Base-by-base conservation (phyloP, 2,888 invertebrate genomes). In the Hirtodrosophila alboralis region DNA sequence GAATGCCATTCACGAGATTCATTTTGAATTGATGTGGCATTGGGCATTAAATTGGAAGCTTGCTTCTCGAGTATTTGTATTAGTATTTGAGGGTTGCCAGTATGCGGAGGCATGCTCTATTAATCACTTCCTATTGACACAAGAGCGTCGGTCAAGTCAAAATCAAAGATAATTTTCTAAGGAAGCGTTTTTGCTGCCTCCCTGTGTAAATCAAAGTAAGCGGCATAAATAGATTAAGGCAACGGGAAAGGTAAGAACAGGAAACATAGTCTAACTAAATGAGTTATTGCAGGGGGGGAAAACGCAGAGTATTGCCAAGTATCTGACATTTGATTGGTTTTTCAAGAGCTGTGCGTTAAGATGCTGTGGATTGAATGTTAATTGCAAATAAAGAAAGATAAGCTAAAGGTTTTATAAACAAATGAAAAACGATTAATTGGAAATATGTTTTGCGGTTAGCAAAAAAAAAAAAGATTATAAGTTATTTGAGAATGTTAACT, bases 61-160 rank as follows among this genome's bases (percentile, higher is more conserved):
- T 44, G 51, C 13, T n/a, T n/a, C 45, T 2, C 59, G n/a, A 12
- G 27, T 36, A 48, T 30, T 31, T 38, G 27, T 8, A 28, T 2
- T 18, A n/a, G n/a, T n/a, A 28, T 18, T 28, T 27, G 23, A 23
- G 16, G 26, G 33, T 8, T 18, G 23, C 4, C 12, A 18, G 26
- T 7, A 6, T 26, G 34, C 30, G 30, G 33, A 4, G 47, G 16
- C 58, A 73, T 57, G 74, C 74, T 68, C 77, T 65, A 78, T 79
- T 79, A 79, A 79, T 79, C 78, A 79, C 74, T 74, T 78, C 71
- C 78, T 74, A 79, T 79, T 79, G 81, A 81, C 81, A 81, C 71
- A 65, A 51, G 67, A 57, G 43, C 59, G 47, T 56, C 59, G 74
- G 74, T 70, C 74, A 74, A 71, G 57, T 67, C 71, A 56, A 58